Percentiles rank a stretch among this genome's conserved stretches.
Evolutionary conservation across 2,888 invertebrate species (phyloP).

Genomic region (Willowsia nigromaculata): DNA sequence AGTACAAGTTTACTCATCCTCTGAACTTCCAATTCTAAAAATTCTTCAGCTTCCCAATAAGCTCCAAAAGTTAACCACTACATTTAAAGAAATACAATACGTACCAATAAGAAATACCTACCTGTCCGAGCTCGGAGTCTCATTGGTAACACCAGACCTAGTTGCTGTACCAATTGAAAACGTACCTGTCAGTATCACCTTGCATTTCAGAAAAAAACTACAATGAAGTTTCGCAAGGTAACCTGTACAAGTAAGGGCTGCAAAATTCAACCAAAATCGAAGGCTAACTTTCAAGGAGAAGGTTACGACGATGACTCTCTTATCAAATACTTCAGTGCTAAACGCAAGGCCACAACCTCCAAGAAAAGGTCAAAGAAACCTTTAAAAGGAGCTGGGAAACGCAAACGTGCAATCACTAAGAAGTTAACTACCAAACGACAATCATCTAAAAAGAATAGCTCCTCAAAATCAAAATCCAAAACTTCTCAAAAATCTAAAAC

Average conservation of each 20-base stretch:
- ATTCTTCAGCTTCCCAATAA: not conserved
- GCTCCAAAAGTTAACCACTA: too few relatives aligned
- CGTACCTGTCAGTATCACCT: not conserved
- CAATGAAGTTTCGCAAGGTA: not conserved
- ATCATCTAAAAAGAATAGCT: not conserved
- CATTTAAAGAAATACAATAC: too few relatives aligned
- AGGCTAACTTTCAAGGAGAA: not conserved
- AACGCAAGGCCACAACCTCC: not conserved
- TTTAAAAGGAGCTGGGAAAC: not conserved
- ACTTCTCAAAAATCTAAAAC: not conserved
- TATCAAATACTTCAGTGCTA: not conserved
- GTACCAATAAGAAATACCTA: not conserved
- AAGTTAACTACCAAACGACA: not conserved
- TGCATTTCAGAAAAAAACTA: not conserved
- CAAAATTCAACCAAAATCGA: not conserved
- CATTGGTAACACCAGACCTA: too few relatives aligned
- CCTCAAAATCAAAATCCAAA: not conserved
- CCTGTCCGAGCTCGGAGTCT: not conserved
- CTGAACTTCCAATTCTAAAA: not conserved
- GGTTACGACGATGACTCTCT: not conserved
- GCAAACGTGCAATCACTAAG: not conserved
- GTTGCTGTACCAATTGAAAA: not conserved
- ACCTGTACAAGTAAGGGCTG: not conserved
- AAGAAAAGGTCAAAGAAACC: not conserved
- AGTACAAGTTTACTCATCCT: not conserved